phyloP scores from a whole-genome alignment of 2,888 invertebrate species.

The Drosophila dives region DNA sequence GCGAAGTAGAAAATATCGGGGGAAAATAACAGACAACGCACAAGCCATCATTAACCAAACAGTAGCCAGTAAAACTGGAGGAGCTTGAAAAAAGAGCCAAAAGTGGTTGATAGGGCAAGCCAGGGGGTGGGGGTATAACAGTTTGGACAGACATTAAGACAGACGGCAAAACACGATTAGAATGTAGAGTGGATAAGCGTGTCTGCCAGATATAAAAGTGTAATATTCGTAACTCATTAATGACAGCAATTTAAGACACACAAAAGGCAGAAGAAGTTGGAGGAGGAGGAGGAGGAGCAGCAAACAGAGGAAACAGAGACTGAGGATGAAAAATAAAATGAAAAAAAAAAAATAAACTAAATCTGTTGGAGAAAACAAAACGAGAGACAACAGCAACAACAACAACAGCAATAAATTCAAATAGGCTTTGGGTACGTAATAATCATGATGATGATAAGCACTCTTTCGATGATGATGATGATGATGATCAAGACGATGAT shows the following conservation, averaged over 20 bases:
- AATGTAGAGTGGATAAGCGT: constrained; percentile 83
- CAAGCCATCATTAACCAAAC: constrained; percentile 73
- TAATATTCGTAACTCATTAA: constrained; percentile 83
- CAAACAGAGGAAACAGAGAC: constrained; percentile 13
- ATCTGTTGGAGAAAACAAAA: constrained; percentile 54
- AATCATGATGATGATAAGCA: constrained; percentile 31
- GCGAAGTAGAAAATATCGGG: constrained; percentile 48
- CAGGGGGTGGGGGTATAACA: background rate
- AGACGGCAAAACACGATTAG: constrained; percentile 71
- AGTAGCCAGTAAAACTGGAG: constrained; percentile 63
- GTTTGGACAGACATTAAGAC: constrained; percentile 5
- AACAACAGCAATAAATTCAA: constrained; percentile 42
- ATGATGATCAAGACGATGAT: constrained; percentile 10
- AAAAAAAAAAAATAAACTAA: constrained; percentile 27
- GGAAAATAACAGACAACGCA: constrained; percentile 56
- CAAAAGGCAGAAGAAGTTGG: background rate
- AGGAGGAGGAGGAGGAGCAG: background rate
- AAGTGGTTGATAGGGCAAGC: constrained; percentile 19
- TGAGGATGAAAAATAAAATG: constrained; percentile 10
- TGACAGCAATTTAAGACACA: constrained; percentile 78
- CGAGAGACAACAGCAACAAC: constrained; percentile 4
- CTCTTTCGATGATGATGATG: constrained; percentile 5
- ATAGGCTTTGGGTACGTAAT: constrained; percentile 47
- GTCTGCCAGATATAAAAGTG: constrained; percentile 82
- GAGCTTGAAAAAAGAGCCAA: constrained; percentile 22